Evolutionary conservation across 2,113 vertebrate species (phyloP), one percentile per base, ranked within the genome.

Genomic region (Podilymbus podiceps): DNA sequence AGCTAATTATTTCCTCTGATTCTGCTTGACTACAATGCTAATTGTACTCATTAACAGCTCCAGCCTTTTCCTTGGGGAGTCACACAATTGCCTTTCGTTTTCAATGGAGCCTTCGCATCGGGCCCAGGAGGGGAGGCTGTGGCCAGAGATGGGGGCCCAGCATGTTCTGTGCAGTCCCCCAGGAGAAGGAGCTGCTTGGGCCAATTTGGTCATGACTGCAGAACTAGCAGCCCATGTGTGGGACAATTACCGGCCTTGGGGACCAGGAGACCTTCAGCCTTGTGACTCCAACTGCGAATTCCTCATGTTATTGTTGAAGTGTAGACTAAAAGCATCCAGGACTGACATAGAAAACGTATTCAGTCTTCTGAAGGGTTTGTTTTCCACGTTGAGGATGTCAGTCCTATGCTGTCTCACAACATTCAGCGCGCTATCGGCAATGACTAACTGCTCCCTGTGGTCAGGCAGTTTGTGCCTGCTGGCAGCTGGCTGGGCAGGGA

Each of bases 31-130:
- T 93, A 85, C 97, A 94, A 76, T 9, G 19, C 92, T 97, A 95
- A 97, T 97, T 94, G 86, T 96, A 82, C 92, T 97, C 94, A 89
- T 95, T 97, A 96, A 92, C 83, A 92, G 83, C 92, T 96, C 59
- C 50, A 92, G 83, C 80, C 83, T 95, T 94, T 91, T 91, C 93
- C 90, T 83, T 84, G 19, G 90, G 90, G 96, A 95, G 76, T 44
- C 0, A 0, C 28, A 63, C 40, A 82, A 22, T 87, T 79, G 87
- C 53, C 22, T 85, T 92, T 94, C 44, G 3, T 83, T 91, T 93
- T 88, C 82, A 94, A 88, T 47, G 67, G 78, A 85, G 50, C 69
- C 62, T 92, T 91, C 91, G 50, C 84, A 21, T 46, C 2, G 11
- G n/a, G 30, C 76, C 33, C 66, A 77, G 72, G 89, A 88, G 80